Evolutionary conservation across 2,888 invertebrate genomes (phyloP).

Genomic region (Philereme vetulata): DNA sequence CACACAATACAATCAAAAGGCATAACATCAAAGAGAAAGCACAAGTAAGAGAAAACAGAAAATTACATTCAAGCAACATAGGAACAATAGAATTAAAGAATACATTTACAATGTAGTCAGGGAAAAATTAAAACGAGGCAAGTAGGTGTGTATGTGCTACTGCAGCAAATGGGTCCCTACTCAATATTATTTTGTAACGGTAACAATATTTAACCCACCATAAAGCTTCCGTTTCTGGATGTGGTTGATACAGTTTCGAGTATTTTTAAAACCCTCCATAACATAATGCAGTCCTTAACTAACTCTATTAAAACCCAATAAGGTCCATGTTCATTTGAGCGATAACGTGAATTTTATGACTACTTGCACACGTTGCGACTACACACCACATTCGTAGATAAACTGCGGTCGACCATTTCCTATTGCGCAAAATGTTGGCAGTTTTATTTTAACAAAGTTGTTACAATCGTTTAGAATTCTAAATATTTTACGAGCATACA

Average conservation of each 20-base stretch:
- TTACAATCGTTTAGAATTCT: constrained; percentile 4
- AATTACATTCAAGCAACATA: too few relatives aligned
- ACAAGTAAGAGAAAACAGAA: too few relatives aligned
- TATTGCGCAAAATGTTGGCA: constrained; percentile 45
- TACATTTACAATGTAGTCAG: too few relatives aligned
- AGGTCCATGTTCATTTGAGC: constrained; percentile 32
- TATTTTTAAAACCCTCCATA: constrained; percentile 24
- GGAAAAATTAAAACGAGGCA: too few relatives aligned
- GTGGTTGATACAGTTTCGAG: constrained; percentile 43
- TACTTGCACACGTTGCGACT: constrained; percentile 35
- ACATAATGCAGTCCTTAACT: constrained; percentile 19
- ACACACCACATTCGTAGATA: constrained; percentile 49
- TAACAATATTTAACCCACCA: constrained; percentile 2
- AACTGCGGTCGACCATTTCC: constrained; percentile 55
- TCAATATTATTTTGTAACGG: too few relatives aligned
- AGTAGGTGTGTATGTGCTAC: too few relatives aligned
- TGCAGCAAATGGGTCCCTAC: too few relatives aligned
- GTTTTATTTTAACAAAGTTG: constrained; percentile 23
- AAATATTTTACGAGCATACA: neutral
- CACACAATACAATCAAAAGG: too few relatives aligned
- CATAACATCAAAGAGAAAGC: too few relatives aligned
- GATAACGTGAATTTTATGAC: constrained; percentile 22
- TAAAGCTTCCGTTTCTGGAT: constrained; percentile 47
- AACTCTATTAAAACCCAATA: constrained; percentile 25
- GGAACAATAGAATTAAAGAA: too few relatives aligned